Percentiles rank a stretch among this genome's conserved stretches.
Conservation (phyloP, 2,888 invertebrate genomes). For the Tachina grossa region DNA sequence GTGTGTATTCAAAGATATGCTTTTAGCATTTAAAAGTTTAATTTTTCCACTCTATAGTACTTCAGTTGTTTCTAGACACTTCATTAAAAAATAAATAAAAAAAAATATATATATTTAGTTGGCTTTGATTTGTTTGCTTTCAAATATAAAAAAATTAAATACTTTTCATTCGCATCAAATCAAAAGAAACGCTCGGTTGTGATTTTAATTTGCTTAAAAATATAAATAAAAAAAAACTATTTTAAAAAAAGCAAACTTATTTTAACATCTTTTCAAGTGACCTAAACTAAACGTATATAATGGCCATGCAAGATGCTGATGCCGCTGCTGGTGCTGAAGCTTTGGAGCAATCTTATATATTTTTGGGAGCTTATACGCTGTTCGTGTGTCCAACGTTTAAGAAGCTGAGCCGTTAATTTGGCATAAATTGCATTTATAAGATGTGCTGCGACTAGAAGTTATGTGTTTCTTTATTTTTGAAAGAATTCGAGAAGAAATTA, state of each 20-base stretch:
- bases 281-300: constrained; percentile 1
- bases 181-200: constrained; percentile 75
- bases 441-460: too few relatives aligned
- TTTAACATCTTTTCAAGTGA: constrained; percentile 53
- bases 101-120: background rate
- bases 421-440: too few relatives aligned
- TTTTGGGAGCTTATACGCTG: constrained; percentile 38
- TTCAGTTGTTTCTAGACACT: background rate
- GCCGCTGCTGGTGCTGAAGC: background rate
- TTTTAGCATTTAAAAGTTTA: constrained; percentile 14
- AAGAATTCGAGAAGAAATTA: too few relatives aligned
- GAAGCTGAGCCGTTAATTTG: too few relatives aligned
- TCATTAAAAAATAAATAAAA: background rate
- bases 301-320: background rate
- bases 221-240: constrained; percentile 10
- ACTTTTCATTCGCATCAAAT: constrained; percentile 29
- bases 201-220: constrained; percentile 75
- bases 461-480: too few relatives aligned
- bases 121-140: constrained; percentile 49
- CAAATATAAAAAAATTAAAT: constrained; percentile 9
- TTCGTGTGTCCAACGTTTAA: constrained; percentile 34
- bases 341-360: constrained; percentile 1
- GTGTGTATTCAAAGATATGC: background rate
- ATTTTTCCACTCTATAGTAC: background rate
- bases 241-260: background rate